phyloP scores from a whole-genome alignment of 2,797 vertebrate species.

The Ispidina lecontei region DNA sequence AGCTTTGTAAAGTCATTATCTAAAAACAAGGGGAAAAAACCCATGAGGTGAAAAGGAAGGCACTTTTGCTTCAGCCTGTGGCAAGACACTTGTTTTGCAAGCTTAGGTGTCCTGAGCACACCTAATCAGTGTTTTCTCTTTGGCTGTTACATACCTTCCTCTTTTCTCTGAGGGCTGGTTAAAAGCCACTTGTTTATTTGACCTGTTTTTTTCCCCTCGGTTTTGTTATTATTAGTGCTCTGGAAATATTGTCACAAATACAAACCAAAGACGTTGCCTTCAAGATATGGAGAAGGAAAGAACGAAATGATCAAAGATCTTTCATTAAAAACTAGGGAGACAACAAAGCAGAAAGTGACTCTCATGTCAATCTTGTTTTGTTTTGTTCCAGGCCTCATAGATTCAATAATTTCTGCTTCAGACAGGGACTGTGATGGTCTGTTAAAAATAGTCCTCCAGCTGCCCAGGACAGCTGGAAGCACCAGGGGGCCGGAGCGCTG shows the following conservation, averaged over 20 bases:
- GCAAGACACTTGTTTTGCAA: neutral
- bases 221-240: neutral
- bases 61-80: neutral
- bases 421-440: neutral
- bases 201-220: neutral
- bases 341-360: neutral
- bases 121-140: constrained; percentile 1
- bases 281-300: neutral
- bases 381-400: neutral
- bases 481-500: neutral
- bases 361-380: neutral
- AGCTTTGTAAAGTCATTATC: neutral
- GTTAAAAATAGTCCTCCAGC: constrained; percentile 48
- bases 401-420: neutral
- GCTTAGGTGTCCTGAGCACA: neutral
- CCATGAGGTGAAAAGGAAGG: neutral
- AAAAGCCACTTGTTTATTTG: neutral
- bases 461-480: constrained; percentile 8
- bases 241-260: neutral
- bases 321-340: constrained; percentile 4
- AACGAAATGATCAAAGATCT: constrained; percentile 3
- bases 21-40: neutral
- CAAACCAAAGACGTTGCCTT: neutral
- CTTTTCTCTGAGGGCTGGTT: constrained; percentile 13
- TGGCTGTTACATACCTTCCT: neutral